Percentiles rank a stretch among this genome's conserved stretches.
Evolutionary conservation across 2,888 invertebrate species (phyloP).

Genomic region (Spisula solida): DNA sequence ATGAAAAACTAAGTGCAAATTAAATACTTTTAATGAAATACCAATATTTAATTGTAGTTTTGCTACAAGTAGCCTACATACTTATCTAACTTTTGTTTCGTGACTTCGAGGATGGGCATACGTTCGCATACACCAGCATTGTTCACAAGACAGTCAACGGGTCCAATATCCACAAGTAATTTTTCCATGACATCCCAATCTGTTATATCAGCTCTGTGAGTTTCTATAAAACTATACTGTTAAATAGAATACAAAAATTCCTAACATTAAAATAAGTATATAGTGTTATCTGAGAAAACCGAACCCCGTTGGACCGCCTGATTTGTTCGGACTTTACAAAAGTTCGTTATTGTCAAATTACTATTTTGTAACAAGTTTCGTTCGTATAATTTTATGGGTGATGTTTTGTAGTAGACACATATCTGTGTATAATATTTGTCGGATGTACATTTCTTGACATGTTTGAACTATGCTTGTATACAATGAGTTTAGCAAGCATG

Average conservation of each 20-base stretch:
- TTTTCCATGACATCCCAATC: conserved; percentile 26
- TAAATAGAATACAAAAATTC: not conserved
- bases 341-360: no score
- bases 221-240: conserved; percentile 25
- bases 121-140: conserved; percentile 7
- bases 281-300: no score
- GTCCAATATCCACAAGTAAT: conserved; percentile 1
- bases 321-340: no score
- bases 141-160: conserved; percentile 18
- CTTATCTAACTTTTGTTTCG: conserved; percentile 25
- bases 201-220: not conserved
- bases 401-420: not conserved
- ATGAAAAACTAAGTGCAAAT: not conserved
- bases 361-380: no score
- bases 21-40: not conserved
- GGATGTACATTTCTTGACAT: not conserved
- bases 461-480: not conserved
- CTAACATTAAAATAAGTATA: no score
- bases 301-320: no score
- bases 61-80: not conserved
- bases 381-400: not conserved
- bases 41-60: no score
- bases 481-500: not conserved
- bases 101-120: conserved; percentile 5
- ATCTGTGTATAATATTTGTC: no score